phyloP scores from a whole-genome alignment of 2,888 invertebrate genomes.

The Mythimna lalbum region DNA sequence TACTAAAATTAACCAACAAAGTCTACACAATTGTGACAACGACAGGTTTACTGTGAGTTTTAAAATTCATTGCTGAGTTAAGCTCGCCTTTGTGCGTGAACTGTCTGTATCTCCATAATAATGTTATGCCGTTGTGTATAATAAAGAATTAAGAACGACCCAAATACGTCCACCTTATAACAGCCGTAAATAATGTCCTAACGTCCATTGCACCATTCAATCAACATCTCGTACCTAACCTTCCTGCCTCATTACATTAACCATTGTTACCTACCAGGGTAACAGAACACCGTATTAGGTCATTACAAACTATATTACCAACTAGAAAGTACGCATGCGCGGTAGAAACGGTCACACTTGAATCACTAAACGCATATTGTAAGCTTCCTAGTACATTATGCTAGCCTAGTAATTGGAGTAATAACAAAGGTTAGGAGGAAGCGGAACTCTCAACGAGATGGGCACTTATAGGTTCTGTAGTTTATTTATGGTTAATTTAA shows the following conservation, averaged over 20 bases:
- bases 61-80: too few species aligned
- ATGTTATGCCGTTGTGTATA: too few species aligned
- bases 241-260: constrained; percentile 59
- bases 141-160: too few species aligned
- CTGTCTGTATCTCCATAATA: too few species aligned
- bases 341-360: constrained; percentile 66
- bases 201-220: constrained; percentile 59
- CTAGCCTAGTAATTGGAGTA: constrained; percentile 62
- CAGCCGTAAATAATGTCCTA: constrained; percentile 53
- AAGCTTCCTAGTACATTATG: constrained; percentile 66
- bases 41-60: too few species aligned
- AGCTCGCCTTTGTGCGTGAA: too few species aligned
- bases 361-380: constrained; percentile 68
- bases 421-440: constrained; percentile 60
- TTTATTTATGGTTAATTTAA: constrained; percentile 46
- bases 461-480: constrained; percentile 40
- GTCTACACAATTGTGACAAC: constrained; percentile 5
- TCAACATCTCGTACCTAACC: constrained; percentile 55
- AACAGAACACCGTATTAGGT: constrained; percentile 62
- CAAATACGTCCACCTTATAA: constrained; percentile 44
- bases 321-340: constrained; percentile 58
- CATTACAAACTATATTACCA: constrained; percentile 56
- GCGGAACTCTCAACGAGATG: constrained; percentile 57
- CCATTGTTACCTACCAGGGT: constrained; percentile 62
- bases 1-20: neutral